phyloP scores from a whole-genome alignment of 1,140 invertebrate genomes.

The Anadara kagoshimensis region DNA sequence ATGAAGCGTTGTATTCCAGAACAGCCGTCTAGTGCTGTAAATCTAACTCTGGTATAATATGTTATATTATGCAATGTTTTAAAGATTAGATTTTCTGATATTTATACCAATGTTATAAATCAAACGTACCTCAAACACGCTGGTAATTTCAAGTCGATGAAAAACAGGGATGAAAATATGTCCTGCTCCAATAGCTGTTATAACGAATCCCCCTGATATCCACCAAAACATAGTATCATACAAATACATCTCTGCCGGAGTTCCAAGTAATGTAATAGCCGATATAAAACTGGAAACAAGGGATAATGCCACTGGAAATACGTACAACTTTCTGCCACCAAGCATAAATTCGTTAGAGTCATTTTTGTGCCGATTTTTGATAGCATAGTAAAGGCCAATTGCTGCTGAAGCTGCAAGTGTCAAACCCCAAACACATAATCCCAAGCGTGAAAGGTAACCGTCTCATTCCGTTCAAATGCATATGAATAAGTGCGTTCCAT shows the following conservation, averaged over 20 bases:
- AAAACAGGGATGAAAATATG: slow-evolving; percentile 93
- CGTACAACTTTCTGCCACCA: slow-evolving; percentile 84
- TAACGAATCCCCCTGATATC: slow-evolving; percentile 69
- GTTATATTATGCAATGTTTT: too few relatives aligned
- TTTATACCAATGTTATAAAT: too few relatives aligned
- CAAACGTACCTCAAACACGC: slow-evolving; percentile 83
- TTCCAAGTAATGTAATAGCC: slow-evolving; percentile 90
- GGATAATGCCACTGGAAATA: slow-evolving; percentile 73
- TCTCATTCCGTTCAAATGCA: slow-evolving; percentile 47
- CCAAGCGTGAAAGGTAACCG: slow-evolving; percentile 40
- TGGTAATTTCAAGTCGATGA: slow-evolving; percentile 88
- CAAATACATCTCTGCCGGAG: slow-evolving; percentile 67
- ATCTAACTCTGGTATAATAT: too few relatives aligned
- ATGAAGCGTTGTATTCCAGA: too few relatives aligned
- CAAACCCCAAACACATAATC: slow-evolving; percentile 62
- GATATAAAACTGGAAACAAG: slow-evolving; percentile 89
- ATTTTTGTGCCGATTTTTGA: slow-evolving; percentile 88
- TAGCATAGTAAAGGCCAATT: slow-evolving; percentile 88
- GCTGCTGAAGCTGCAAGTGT: slow-evolving; percentile 72
- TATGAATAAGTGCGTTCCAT: slow-evolving; percentile 19
- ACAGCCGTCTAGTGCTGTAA: too few relatives aligned
- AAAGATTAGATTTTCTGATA: too few relatives aligned
- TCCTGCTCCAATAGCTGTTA: slow-evolving; percentile 87
- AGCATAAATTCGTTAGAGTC: slow-evolving; percentile 87
- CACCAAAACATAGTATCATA: slow-evolving; percentile 68